These are phyloP conservation scores for Psilopogon haemacephalus DNA, from an alignment of 2,113 vertebrate species.

Conservation along the genomic window DNA sequence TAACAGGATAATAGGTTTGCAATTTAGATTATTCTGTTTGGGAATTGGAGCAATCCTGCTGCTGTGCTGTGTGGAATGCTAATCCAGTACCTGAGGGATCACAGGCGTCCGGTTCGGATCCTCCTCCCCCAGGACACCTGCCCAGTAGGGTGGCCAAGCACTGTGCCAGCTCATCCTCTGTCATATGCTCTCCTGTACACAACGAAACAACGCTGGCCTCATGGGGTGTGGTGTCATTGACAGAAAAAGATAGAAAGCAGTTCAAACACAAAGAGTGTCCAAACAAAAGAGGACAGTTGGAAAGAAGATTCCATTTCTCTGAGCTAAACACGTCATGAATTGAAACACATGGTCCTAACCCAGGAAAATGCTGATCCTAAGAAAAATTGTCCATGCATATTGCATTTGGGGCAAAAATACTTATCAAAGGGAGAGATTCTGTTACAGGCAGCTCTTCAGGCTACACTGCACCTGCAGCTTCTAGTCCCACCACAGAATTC, in stretches of 20 bases:
- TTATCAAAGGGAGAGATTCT: background rate
- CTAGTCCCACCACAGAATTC: background rate
- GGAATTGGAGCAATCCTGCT: background rate
- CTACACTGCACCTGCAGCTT: background rate
- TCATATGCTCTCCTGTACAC: conserved; percentile 86
- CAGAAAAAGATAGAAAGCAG: background rate
- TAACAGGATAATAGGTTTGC: conserved; percentile 17
- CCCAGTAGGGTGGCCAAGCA: conserved; percentile 81
- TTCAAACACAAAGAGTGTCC: background rate
- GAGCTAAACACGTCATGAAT: background rate
- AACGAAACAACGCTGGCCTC: background rate
- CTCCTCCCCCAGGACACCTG: conserved; percentile 63
- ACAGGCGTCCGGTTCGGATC: conserved; percentile 19
- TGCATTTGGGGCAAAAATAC: background rate
- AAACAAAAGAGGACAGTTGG: background rate
- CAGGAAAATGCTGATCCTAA: background rate
- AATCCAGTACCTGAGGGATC: conserved; percentile 64
- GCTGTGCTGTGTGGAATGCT: background rate
- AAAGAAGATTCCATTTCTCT: background rate
- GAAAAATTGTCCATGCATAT: background rate
- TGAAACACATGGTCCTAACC: rapidly evolving
- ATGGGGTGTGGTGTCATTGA: rapidly evolving
- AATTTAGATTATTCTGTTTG: background rate
- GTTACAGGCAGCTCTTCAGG: background rate
- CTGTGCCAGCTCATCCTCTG: conserved; percentile 82